A percentile compares a stretch with the other conserved stretches of the same genome.
phyloP scores from a whole-genome alignment of 1,140 invertebrate genomes.

The Meloidogyne exigua region DNA sequence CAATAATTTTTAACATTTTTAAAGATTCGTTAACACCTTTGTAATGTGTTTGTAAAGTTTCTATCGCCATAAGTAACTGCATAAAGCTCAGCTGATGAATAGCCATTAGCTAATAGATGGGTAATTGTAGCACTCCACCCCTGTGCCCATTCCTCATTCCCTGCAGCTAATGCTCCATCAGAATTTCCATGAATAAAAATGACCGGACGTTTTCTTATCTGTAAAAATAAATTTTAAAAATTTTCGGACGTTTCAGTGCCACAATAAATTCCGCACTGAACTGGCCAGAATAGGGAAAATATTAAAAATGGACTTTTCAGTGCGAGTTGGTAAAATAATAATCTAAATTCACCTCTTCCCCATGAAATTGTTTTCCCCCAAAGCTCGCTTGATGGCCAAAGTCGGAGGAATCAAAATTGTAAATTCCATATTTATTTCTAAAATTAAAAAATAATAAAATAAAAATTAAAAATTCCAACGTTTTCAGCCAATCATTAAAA shows the following conservation, averaged over 20 bases:
- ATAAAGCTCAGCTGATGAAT: conserved; percentile 46
- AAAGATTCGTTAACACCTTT: conserved; percentile 14
- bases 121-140: conserved; percentile 41
- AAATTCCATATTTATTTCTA: background rate
- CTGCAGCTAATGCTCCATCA: conserved; percentile 39
- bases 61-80: conserved; percentile 52
- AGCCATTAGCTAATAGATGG: conserved; percentile 47
- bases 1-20: background rate
- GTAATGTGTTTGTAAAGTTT: conserved; percentile 25
- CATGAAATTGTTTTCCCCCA: background rate
- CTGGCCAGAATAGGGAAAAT: no score
- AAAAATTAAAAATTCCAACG: background rate
- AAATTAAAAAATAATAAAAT: background rate
- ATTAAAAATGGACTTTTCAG: no score
- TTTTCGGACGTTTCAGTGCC: background rate
- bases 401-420: background rate
- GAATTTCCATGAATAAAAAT: conserved; percentile 52
- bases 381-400: background rate
- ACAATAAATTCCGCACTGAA: background rate
- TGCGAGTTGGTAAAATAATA: no score
- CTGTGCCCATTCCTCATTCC: conserved; percentile 25
- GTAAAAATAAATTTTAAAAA: background rate
- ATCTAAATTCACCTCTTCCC: background rate
- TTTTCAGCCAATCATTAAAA: background rate
- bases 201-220: conserved; percentile 34